Base-by-base conservation (phyloP, 2,888 invertebrate species). In the Petrolisthes manimaculis region DNA sequence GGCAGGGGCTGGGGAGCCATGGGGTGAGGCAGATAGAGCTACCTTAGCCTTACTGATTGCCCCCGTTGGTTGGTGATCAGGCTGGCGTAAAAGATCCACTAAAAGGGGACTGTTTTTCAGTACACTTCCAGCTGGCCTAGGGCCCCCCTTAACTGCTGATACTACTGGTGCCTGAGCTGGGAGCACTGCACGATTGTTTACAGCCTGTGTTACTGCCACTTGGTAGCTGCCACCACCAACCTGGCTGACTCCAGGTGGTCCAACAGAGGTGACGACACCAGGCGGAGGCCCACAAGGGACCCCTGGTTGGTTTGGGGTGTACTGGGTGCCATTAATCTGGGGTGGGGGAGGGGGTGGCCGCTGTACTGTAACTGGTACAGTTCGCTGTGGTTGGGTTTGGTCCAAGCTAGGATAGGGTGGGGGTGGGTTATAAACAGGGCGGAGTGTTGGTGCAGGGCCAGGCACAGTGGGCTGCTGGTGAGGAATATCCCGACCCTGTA, bases 401-500 rank as follows among this genome's bases (percentile, higher is more conserved):
- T 89, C 89, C 56, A 71, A 69, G 82, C 55, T 88, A 51, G 91
- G 91, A 71, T 91, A 91, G 24, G 91, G 91, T 69, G 91, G 91
- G 56, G 91, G 91, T 12, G 91, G 88, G 75, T 86, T 86, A 84
- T 89, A 89, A 14, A 86, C 53, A 53, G 86, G 88, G 51, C 90
- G 86, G 61, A 86, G 56, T 75, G 82, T 71, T 24, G 82, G 55
- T 2, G 12, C 75, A 77, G 82, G 75, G 51, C 53, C 77, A 67
- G 86, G 24, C 67, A 54, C 77, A 5, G 54, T 24, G 0, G 71
- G 84, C 75, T 75, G 82, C 54, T 86, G 81, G 14, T 88, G 89
- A 51, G 77, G 90, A 74, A 88, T 61, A 91, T 94, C 96, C 92
- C 96, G 95, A 92, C 95, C 95, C 92, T 97, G 97, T 93, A 97